Base-by-base conservation (phyloP, 1,140 invertebrate genomes). In the Drosophila pallidifrons region DNA sequence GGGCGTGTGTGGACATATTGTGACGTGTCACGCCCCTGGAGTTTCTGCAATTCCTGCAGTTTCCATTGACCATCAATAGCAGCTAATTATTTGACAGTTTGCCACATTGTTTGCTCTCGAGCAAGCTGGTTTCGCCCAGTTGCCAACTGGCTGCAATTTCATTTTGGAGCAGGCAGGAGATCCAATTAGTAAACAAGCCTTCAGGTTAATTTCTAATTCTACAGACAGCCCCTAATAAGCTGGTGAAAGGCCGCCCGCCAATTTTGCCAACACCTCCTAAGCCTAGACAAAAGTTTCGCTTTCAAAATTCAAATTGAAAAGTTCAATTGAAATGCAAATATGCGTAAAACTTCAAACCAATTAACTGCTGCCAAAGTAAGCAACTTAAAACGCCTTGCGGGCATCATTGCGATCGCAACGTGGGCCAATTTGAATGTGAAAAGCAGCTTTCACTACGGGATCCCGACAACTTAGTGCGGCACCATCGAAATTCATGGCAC, bases 11-110 rank as follows among this genome's bases (percentile, higher is more conserved):
- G 69, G 73, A 87, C 70, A 88, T 83, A 87, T 87, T 87, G 85
- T 87, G 83, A 87, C 80, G 80, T 88, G 83, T 87, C 83, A 87
- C 83, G 83, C 83, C 83, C 83, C 35, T 43, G 85, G 77, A 72
- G 58, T 38, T 60, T 46, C 58, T 43, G 85, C 80, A 72, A 52
- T 38, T 60, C 46, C 58, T 38, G 13, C 7, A 6, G 46, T 15
- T 41, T 7, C 11, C 49, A 35, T 66, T 52, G 61, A 30, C 70
- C 71, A 78, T 75, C 83, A 79, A 88, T 79, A 88, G 77, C 69
- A 74, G 77, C 83, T 87, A 87, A 87, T 87, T 87, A 87, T 87
- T 88, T 54, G 51, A 13, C 51, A 54, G 28, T 30, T 87, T 80
- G 79, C 72, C 72, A 32, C 76, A 87, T 87, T 76, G 71, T 79